Base-by-base conservation (phyloP, 2,113 vertebrate species). In the Conger conger region DNA sequence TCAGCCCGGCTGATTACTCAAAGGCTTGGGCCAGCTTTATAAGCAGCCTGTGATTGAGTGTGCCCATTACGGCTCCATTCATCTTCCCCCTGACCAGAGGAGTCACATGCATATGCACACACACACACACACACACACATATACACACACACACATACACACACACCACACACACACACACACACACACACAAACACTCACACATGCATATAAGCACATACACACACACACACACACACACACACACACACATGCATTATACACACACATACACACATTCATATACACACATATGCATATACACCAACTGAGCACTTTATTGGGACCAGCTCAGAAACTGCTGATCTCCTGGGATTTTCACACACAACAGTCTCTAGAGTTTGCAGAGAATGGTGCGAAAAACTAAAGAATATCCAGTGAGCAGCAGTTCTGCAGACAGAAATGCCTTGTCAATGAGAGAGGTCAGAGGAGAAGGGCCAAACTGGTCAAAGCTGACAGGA, bases 41-140 rank as follows among this genome's bases (percentile, higher is more conserved):
- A 94, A 95, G 90, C 88, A 87, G 90, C 87, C 86, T 80, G 89
- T 94, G 94, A 95, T 94, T 92, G 92, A 94, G 92, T 86, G 80
- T 86, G 82, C 92, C 92, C 90, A 93, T 94, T 93, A 94, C 90
- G 77, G 37, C 73, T 89, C 91, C 88, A 91, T 95, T 93, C 91
- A 92, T 94, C 92, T 93, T 90, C 81, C 86, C 40, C 87, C 83
- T 83, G 68, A 89, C 91, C 86, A 83, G 83, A 79, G 88, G 91
- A 91, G 90, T 92, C 76, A 60, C 80, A 57, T n/a, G 87, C 78
- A 85, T 88, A 87, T 89, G 90, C 87, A 40, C 86, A 86, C 68
- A 45, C 83, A 63, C 78, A 85, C 63, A 76, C 13, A 33, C 89
- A 63, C 73, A 23, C 78, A 37, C 6, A 20, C n/a, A 79, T 23